Evolutionary conservation across 2,797 vertebrate genomes (phyloP), one percentile per base, ranked within the genome.

Genomic region (Stomatorhinus walkeri): DNA sequence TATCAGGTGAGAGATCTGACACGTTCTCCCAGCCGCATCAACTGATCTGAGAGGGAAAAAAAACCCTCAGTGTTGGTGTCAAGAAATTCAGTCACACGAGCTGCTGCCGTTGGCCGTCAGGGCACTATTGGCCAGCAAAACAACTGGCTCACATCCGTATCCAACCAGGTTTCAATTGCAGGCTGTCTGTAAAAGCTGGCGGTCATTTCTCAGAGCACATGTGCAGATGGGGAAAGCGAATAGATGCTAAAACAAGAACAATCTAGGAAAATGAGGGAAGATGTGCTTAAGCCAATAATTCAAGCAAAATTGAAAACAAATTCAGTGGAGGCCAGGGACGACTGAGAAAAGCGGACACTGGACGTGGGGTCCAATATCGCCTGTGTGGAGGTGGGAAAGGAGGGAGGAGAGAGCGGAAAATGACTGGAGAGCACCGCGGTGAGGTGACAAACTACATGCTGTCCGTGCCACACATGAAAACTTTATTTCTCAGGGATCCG

Each of bases 311-410:
- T 68, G 24, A 28, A 68, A 28, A 64, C 61, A 14, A 68, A 24
- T 28, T 12, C 12, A 68, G 24, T 12, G 10, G 61, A 32, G 24
- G 61, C 24, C 24, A 32, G 24, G 93, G 91, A 87, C 91, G 93
- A 95, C 92, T 88, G 83, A 76, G 12, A 92, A 91, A 28, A 91
- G 91, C 86, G n/a, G 89, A 22, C 48, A 28, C 4, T 24, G 83
- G 22, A 22, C n/a, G 14, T 0, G 81, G 19, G n/a, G 12, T 48
- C 61, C 24, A 14, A 68, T 84, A 49, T 10, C 0, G 8, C 43
- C 46, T 24, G 46, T 0, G 1, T 85, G 4, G 32, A 19, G 72
- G 72, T 43, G 36, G 32, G 14, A 76, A 76, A 8, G 32, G 4
- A 40, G 64, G 10, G 32, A 8, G 68, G 68, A 40, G 68, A 40